Base-by-base conservation (phyloP, 2,113 vertebrate genomes). In the Cheilinus undulatus region DNA sequence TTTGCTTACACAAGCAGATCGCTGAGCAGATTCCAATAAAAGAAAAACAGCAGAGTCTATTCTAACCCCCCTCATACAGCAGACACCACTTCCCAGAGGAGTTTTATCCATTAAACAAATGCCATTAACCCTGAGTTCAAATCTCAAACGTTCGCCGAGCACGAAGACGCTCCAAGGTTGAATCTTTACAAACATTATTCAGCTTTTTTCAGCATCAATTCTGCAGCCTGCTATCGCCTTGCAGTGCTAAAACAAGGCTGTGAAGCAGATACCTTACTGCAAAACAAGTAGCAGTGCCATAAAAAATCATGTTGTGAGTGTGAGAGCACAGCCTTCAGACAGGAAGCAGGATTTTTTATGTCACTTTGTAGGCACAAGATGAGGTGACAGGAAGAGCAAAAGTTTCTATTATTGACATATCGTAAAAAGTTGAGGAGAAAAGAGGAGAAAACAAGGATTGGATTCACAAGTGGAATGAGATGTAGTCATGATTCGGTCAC, bases 1-100 rank as follows among this genome's bases (percentile, higher is more conserved):
- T 82, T 76, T 86, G 90, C 86, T 88, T 88, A 76, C 72, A 80
- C 80, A 84, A 78, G 76, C 84, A 90, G 27, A 77, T 82, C 11
- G 4, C 26, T 5, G 28, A 78, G 63, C 75, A 67, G 60, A 69
- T 69, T 72, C 73, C 69, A 78, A 83, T 80, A 63, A 80, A 71
- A 68, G 36, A 69, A 68, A 79, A 76, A 45, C 19, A 1, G 30
- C 48, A 56, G 69, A 57, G 62, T 46, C 60, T 23, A 34, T 61
- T 58, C n/a, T 34, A 63, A 36, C 23, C n/a, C 22, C 26, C 20
- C 26, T 26, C 38, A 15, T 23, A 66, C 53, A 52, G 64, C 32
- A 59, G 30, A 58, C 48, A 59, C 15, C 19, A 15, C n/a, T 45
- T 67, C 69, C 42, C 57, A 22, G 28, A 48, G 49, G 60, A 50